phyloP scores from a whole-genome alignment of 2,797 vertebrate species.

The Argya squamiceps region DNA sequence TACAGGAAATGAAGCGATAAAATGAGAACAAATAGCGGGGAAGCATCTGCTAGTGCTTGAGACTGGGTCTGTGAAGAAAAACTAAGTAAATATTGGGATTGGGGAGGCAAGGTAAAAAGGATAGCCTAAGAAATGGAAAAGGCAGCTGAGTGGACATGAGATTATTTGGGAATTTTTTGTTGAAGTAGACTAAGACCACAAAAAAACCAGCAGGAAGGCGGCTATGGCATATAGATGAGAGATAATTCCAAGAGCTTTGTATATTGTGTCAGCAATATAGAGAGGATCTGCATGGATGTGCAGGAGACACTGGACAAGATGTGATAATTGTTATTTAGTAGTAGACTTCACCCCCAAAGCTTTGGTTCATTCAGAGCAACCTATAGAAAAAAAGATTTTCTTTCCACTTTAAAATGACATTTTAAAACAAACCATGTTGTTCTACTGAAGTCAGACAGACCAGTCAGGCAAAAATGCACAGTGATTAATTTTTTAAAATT shows the following conservation, averaged over 20 bases:
- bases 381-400: fast-evolving
- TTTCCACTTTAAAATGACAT: not conserved
- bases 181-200: not conserved
- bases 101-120: not conserved
- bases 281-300: not conserved
- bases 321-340: not conserved
- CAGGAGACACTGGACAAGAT: not conserved
- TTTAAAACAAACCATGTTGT: not conserved
- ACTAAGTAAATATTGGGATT: not conserved
- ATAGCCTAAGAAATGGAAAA: not conserved
- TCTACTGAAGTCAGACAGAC: not conserved
- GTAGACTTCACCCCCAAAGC: not conserved
- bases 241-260: not conserved
- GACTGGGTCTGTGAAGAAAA: not conserved
- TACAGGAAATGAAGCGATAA: not conserved
- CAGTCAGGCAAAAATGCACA: not conserved
- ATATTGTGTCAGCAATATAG: not conserved
- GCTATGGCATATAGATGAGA: not conserved
- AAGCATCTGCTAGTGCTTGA: not conserved
- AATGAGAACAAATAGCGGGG: not conserved
- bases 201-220: not conserved
- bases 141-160: not conserved
- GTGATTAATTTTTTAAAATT: not conserved
- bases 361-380: not conserved
- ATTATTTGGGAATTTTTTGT: not conserved